These are phyloP conservation scores for Spilosoma lubricipeda DNA, from an alignment of 2,888 invertebrate species.

Conservation along the genomic window DNA sequence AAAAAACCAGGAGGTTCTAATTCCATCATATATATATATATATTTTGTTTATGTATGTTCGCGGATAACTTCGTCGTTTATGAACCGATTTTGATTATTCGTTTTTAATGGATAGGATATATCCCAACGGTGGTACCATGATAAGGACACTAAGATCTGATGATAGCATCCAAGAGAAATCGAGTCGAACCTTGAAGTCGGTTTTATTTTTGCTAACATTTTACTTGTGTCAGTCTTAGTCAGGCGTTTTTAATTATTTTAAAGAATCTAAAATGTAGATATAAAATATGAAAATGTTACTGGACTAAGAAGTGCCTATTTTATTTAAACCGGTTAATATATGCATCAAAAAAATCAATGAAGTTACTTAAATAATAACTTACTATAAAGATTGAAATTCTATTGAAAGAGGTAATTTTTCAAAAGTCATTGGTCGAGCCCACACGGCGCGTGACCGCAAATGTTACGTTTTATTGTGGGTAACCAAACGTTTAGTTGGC, in stretches of 20 bases:
- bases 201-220: no score
- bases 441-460: constrained; percentile 61
- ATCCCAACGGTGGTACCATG: no score
- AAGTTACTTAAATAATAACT: background rate
- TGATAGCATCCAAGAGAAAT: no score
- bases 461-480: constrained; percentile 56
- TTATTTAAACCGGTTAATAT: background rate
- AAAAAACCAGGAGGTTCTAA: no score
- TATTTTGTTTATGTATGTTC: no score
- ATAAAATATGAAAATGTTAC: background rate
- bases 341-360: background rate
- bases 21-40: no score
- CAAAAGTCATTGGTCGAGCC: constrained; percentile 59
- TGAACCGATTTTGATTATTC: no score
- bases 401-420: constrained; percentile 51
- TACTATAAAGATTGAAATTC: constrained; percentile 44
- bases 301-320: background rate
- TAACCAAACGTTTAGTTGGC: constrained; percentile 58
- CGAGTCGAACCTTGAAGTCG: no score
- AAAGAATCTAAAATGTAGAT: background rate
- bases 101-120: no score
- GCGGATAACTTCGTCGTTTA: no score
- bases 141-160: no score
- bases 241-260: background rate
- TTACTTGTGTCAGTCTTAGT: background rate